Percentiles rank a stretch among this genome's conserved stretches.
phyloP scores from a whole-genome alignment of 1,140 invertebrate genomes.

The Papilio xuthus region DNA sequence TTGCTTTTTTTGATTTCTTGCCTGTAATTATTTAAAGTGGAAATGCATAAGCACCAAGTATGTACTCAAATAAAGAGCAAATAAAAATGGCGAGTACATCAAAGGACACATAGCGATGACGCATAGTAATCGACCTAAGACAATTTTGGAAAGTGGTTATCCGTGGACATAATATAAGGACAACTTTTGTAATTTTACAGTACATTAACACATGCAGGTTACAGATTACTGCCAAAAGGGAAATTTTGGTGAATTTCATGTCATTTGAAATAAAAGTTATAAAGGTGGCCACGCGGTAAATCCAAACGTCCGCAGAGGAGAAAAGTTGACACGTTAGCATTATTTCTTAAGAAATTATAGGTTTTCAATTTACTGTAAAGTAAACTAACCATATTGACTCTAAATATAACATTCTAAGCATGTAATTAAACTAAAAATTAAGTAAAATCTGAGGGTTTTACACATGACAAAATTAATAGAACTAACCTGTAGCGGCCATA shows the following conservation, averaged over 20 bases:
- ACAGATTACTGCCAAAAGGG: neutral
- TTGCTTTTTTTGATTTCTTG: slow-evolving; percentile 81
- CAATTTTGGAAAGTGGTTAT: slow-evolving; percentile 76
- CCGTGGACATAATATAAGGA: slow-evolving; percentile 53
- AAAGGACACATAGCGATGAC: slow-evolving; percentile 64
- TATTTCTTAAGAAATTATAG: slow-evolving; percentile 47
- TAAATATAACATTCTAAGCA: slow-evolving; percentile 50
- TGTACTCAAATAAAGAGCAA: slow-evolving; percentile 41
- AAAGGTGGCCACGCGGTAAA: slow-evolving; percentile 82
- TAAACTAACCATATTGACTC: slow-evolving; percentile 31
- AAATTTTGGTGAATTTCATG: slow-evolving; percentile 43
- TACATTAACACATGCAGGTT: neutral
- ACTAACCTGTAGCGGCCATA: slow-evolving; percentile 82
- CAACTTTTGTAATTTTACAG: slow-evolving; percentile 39
- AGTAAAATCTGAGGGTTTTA: slow-evolving; percentile 59
- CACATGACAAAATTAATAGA: slow-evolving; percentile 78
- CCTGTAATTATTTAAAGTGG: slow-evolving; percentile 60
- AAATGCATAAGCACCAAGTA: slow-evolving; percentile 33
- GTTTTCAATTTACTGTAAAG: slow-evolving; percentile 14
- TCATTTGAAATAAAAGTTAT: slow-evolving; percentile 59
- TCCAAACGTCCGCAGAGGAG: slow-evolving; percentile 78
- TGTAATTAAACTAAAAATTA: slow-evolving; percentile 53
- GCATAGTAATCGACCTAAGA: slow-evolving; percentile 77
- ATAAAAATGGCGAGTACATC: slow-evolving; percentile 44
- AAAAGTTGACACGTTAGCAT: slow-evolving; percentile 80